Percentiles rank a stretch among this genome's conserved stretches.
Evolutionary conservation across 1,140 invertebrate genomes (phyloP).

Genomic region (Lepidurus arcticus): DNA sequence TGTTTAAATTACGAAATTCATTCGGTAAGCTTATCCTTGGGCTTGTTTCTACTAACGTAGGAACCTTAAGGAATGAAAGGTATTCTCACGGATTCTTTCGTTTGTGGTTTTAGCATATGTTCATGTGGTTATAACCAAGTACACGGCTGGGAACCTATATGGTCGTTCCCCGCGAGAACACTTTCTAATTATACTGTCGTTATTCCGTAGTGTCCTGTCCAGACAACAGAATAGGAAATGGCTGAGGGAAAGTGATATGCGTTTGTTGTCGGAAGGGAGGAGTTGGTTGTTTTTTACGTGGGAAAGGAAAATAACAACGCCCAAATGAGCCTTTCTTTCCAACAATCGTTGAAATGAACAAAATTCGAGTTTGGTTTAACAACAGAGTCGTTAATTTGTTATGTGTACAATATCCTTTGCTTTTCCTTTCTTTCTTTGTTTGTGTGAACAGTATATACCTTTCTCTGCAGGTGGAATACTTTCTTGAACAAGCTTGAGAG

Average conservation of each 20-base stretch:
- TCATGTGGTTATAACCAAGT: not conserved
- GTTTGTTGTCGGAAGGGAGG: slow-evolving; percentile 10
- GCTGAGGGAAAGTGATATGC: not conserved
- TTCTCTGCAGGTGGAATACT: not conserved
- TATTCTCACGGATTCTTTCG: not conserved
- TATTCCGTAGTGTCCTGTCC: not conserved
- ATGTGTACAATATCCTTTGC: too few relatives aligned
- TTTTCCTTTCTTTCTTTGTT: not conserved
- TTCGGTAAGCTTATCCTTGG: not conserved
- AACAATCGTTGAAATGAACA: not conserved
- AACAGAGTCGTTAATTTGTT: too few relatives aligned
- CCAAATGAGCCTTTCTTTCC: not conserved
- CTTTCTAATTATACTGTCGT: not conserved
- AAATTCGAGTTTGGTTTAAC: not conserved
- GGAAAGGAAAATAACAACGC: slow-evolving; percentile 12
- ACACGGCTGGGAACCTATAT: too few relatives aligned
- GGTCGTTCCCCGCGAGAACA: too few relatives aligned
- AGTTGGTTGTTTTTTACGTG: not conserved
- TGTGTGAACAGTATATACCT: not conserved
- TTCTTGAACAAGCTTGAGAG: not conserved
- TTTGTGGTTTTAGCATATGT: not conserved
- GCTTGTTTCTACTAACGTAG: not conserved
- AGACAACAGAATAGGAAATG: slow-evolving; percentile 7
- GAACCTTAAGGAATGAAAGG: not conserved
- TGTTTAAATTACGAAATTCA: not conserved